Base-by-base conservation (phyloP, 2,113 vertebrate genomes). In the Sinocyclocheilus maitianheensis region DNA sequence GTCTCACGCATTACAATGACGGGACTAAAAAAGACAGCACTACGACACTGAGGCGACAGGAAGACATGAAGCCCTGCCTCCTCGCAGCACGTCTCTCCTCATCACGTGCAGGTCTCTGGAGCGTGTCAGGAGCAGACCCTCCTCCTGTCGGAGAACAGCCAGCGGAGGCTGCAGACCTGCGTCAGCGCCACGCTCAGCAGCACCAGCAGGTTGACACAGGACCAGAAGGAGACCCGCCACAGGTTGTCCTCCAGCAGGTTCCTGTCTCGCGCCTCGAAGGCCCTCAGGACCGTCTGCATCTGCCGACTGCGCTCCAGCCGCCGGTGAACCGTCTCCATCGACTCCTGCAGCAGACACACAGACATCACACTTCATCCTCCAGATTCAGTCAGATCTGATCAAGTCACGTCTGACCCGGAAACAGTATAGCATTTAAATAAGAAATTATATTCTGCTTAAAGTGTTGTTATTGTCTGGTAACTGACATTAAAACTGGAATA, bases 221-320 rank as follows among this genome's bases (percentile, higher is more conserved):
- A 97, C 97, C 97, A 97, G 91, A 97, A 97, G 7, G 95, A 97
- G 60, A 97, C 97, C 34, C 95, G 93, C 90, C 94, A 95, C 22
- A 96, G 90, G 91, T 97, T 97, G 86, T 96, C 94, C 63, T 97
- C 97, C 87, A 96, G 95, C 26, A 97, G 94, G 90, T 97, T 97
- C 16, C 97, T 92, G 90, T 97, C 97, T 0, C 97, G 94, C 0
- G 97, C 97, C 89, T 97, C 97, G 4, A 96, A 97, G 1, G 97
- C 96, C 40, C 96, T 91, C 53, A 97, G 87, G 53, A 96, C 92
- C 0, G 94, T 95, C 93, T 97, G 96, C 94, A 97, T 95, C 88
- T 97, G 97, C 48, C 96, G 94, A 86, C 97, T 97, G 48, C 95
- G 94, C 90, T 97, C 95, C 88, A 97, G 88, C n/a, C 94, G 93